Conservation (phyloP, 2,888 invertebrate species). For the Drosophila lacicola region DNA sequence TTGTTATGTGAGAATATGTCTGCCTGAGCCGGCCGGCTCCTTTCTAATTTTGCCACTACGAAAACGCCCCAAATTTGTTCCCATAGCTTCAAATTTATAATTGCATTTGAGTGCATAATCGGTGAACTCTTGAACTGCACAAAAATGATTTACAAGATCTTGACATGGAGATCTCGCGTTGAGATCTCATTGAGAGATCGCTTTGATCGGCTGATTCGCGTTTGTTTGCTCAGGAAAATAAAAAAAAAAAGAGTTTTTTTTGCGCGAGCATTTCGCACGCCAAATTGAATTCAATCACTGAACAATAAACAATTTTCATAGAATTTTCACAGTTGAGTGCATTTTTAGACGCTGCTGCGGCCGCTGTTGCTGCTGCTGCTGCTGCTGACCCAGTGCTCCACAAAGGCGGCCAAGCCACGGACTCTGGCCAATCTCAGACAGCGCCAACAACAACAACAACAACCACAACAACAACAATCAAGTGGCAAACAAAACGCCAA, state of each 20-base stretch:
- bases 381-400: slow-evolving; percentile 74
- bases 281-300: slow-evolving; percentile 75
- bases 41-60: background rate
- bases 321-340: slow-evolving; percentile 72
- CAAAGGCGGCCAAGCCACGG: slow-evolving; percentile 42
- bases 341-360: slow-evolving; percentile 15
- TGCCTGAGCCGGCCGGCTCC: too few relatives aligned
- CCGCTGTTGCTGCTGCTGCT: slow-evolving; percentile 19
- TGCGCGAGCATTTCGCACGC: slow-evolving; percentile 46
- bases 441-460: slow-evolving; percentile 30
- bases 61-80: slow-evolving; percentile 6
- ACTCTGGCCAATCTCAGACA: slow-evolving; percentile 51
- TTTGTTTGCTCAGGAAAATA: background rate
- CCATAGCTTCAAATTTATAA: slow-evolving; percentile 14
- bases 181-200: slow-evolving; percentile 25
- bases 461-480: slow-evolving; percentile 39
- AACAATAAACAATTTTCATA: slow-evolving; percentile 73
- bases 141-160: slow-evolving; percentile 44
- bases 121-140: slow-evolving; percentile 69
- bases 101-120: slow-evolving; percentile 12
- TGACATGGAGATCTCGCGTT: slow-evolving; percentile 16
- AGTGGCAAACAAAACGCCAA: slow-evolving; percentile 63
- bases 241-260: slow-evolving; percentile 8
- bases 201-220: slow-evolving; percentile 18
- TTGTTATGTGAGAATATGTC: too few relatives aligned